Evolutionary conservation across 2,797 vertebrate species (phyloP), one percentile per base, ranked within the genome.

Genomic region (Neosilurus mollespiculum): DNA sequence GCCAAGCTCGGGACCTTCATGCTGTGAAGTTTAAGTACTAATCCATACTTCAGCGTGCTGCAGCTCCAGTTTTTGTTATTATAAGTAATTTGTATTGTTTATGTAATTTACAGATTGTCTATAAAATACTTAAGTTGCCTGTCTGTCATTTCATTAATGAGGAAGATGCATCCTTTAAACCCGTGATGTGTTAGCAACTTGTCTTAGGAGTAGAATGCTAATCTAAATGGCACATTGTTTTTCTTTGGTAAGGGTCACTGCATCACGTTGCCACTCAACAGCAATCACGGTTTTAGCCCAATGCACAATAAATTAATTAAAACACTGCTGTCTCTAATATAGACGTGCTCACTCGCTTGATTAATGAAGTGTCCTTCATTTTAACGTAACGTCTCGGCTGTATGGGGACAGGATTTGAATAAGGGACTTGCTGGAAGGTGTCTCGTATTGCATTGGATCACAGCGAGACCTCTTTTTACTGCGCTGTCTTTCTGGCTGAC

Each of bases 251-350:
- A 82, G 84, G 82, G 82, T 89, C 84, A 83, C 81, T 87, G 87
- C 78, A 65, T 89, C 53, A 78, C 76, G 26, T 77, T 78, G 83
- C 76, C 22, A 81, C 86, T 84, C 76, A 89, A 84, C 85, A 86
- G 79, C 79, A 84, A 87, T 89, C 86, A 88, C 82, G 65, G 85
- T 86, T 56, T 53, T 79, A 43, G 78, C 61, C 71, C 80, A 85
- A 62, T 71, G 77, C 81, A 85, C 84, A 87, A 81, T 83, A 81
- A 76, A 72, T 84, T 90, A 87, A 89, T 89, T 86, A 86, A 85
- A 84, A 83, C 72, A 37, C 71, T 81, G 72, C 86, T 86, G 80
- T 83, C 86, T 84, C 72, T 85, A 78, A 78, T 80, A 58, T 49
- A 76, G 77, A 83, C 81, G 37, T 70, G 64, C 81, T 34, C 64